Evolutionary conservation across 2,797 vertebrate genomes (phyloP), one percentile per base, ranked within the genome.

Genomic region (Sebastes minor): DNA sequence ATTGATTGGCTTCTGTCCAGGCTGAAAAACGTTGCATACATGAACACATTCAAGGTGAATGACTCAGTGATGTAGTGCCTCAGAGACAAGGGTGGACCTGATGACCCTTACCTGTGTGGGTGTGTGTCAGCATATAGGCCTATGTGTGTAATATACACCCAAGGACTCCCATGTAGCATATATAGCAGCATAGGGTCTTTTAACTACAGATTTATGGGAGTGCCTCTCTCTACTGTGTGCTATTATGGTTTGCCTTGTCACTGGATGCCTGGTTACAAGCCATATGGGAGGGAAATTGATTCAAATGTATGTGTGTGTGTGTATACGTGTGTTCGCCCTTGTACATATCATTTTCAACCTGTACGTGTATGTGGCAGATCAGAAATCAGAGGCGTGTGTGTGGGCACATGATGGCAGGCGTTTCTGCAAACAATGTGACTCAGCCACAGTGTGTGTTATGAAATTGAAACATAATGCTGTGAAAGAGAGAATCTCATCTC

Each of bases 381-480:
- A 82, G 86, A 88, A 90, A 81, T 78, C 64, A 75, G 71, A 88
- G 83, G 74, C 66, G 64, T 74, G 67, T 85, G 90, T 88, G 90
- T 89, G 88, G 91, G 90, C 80, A 64, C 65, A 78, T 35, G 76
- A 83, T 80, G 82, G 73, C 80, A 82, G 66, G 74, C 71, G 20
- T 76, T 69, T 82, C 83, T 78, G 82, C 90, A 89, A 93, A 95
- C 91, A 93, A 71, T 81, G 73, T 93, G 92, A 94, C 89, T 93
- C 90, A 93, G 88, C 61, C 49, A 12, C 71, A 68, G 84, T 81
- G 82, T 77, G 86, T 91, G 84, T 87, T 89, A 85, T 88, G 81
- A 86, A 90, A 89, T 70, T 89, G 84, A 86, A 90, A 91, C 82
- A 83, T 76, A 89, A 86, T 71, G 83, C 81, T 56, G 64, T 70